Evolutionary conservation across 2,888 invertebrate species (phyloP).

Genomic region (Leptogaster cylindrica): DNA sequence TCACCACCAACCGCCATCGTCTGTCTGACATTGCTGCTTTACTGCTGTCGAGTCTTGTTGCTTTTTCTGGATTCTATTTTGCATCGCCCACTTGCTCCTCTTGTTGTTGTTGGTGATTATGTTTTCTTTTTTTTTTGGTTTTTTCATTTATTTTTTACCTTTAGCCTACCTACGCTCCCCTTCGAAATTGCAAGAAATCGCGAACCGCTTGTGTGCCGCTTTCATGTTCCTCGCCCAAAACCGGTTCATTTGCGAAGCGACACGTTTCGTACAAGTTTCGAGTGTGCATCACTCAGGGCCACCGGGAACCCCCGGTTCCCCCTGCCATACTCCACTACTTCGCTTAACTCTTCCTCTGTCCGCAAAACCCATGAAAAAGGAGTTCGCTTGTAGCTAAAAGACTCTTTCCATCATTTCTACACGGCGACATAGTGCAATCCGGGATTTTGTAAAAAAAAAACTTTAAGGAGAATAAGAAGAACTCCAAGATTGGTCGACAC

Average conservation of each 20-base stretch:
- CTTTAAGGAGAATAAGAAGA: too few relatives aligned
- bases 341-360: not conserved
- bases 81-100: slow-evolving; percentile 31
- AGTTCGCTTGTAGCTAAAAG: slow-evolving; percentile 11
- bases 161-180: slow-evolving; percentile 14
- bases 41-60: slow-evolving; percentile 20
- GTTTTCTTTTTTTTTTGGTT: too few relatives aligned
- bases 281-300: slow-evolving; percentile 18
- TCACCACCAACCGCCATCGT: not conserved
- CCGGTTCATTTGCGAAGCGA: slow-evolving; percentile 18
- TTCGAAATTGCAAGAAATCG: slow-evolving; percentile 10
- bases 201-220: slow-evolving; percentile 16
- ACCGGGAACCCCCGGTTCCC: not conserved
- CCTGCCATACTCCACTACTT: not conserved
- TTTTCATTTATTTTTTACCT: too few relatives aligned
- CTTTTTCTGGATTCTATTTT: slow-evolving; percentile 11
- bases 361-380: slow-evolving; percentile 12
- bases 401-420: not conserved
- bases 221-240: slow-evolving; percentile 30
- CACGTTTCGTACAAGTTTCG: slow-evolving; percentile 31
- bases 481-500: not conserved
- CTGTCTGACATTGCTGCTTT: not conserved
- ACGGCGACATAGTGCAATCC: slow-evolving; percentile 25
- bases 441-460: slow-evolving; percentile 1
- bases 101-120: not conserved